These are phyloP conservation scores for Drymodes brunneopygia DNA, from an alignment of 2,113 vertebrate genomes.

Conservation along the genomic window DNA sequence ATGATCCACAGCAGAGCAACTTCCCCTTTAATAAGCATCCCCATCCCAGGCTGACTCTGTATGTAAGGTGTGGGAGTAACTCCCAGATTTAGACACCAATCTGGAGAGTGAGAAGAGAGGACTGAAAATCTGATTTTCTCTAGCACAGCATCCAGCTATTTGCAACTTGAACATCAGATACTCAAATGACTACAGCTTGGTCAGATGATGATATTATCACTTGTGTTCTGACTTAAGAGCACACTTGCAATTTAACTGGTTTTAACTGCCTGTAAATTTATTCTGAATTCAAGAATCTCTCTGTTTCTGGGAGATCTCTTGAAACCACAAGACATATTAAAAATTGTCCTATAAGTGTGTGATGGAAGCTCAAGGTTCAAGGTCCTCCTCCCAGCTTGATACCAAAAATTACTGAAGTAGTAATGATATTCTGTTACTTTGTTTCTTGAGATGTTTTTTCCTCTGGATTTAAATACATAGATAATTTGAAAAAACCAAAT, in stretches of 20 bases:
- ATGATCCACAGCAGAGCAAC: neutral
- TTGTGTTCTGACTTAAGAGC: neutral
- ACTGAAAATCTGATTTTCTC: conserved; percentile 51
- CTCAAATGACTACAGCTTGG: neutral
- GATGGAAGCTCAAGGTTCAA: neutral
- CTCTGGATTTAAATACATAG: neutral
- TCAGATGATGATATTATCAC: neutral
- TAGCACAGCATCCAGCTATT: conserved; percentile 20
- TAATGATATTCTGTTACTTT: neutral
- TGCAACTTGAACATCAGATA: neutral
- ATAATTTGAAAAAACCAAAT: neutral
- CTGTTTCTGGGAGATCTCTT: neutral
- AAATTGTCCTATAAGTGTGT: neutral
- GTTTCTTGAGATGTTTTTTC: neutral
- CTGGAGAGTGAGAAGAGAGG: conserved; percentile 32
- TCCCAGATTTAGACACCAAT: conserved; percentile 63
- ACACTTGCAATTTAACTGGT: neutral
- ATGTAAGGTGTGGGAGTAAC: conserved; percentile 54
- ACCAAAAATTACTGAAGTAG: neutral
- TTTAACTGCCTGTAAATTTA: neutral
- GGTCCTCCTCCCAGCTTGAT: neutral
- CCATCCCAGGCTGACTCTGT: conserved; percentile 16
- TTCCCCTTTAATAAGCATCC: conserved; percentile 56
- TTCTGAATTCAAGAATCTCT: neutral
- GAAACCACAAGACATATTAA: neutral